These are phyloP conservation scores for Brienomyrus brachyistius DNA, from an alignment of 2,113 vertebrate species.

Conservation along the genomic window DNA sequence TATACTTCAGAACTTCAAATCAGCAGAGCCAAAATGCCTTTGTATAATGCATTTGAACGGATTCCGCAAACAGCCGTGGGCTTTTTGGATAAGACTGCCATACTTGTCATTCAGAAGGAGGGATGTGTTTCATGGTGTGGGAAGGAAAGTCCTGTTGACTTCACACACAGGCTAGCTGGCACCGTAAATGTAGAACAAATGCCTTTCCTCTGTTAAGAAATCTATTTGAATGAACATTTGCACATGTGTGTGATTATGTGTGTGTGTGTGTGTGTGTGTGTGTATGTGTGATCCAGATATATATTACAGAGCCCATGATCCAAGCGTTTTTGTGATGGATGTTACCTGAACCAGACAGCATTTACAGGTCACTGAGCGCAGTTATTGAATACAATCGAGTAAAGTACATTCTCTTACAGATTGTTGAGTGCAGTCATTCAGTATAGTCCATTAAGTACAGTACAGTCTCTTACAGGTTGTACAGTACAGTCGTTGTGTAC, in stretches of 20 bases:
- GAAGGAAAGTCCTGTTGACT: background rate
- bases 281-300: background rate
- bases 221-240: background rate
- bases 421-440: conserved; percentile 30
- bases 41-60: background rate
- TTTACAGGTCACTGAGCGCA: conserved; percentile 52
- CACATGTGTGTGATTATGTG: background rate
- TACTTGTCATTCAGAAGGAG: background rate
- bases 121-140: background rate
- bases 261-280: background rate
- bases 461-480: conserved; percentile 34
- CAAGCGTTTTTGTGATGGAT: conserved; percentile 79
- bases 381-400: conserved; percentile 59
- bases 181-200: background rate
- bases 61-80: background rate
- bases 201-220: background rate
- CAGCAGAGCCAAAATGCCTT: background rate
- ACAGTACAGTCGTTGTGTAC: conserved; percentile 63
- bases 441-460: conserved; percentile 15
- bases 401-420: background rate
- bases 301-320: conserved; percentile 77
- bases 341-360: conserved; percentile 80
- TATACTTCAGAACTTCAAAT: background rate
- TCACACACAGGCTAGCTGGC: background rate
- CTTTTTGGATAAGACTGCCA: background rate